phyloP scores from a whole-genome alignment of 2,797 vertebrate species.

The Coregonus sp. region DNA sequence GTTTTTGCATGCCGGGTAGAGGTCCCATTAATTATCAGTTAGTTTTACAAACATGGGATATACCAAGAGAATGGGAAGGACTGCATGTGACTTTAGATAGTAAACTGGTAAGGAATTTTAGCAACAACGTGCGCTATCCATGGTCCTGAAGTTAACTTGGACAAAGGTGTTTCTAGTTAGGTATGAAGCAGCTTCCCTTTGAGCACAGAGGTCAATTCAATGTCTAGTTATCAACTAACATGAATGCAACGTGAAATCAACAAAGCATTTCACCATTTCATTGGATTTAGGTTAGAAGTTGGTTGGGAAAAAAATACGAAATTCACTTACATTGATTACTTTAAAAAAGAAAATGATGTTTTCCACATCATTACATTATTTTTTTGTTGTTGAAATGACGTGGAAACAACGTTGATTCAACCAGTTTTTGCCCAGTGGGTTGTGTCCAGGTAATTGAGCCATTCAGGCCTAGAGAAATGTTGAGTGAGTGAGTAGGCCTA shows the following conservation, averaged over 20 bases:
- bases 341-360: no score
- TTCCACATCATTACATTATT: no score
- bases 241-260: no score
- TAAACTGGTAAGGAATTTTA: neutral
- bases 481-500: neutral
- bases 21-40: neutral
- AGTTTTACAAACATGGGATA: neutral
- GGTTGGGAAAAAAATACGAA: no score
- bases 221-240: no score
- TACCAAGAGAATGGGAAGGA: neutral
- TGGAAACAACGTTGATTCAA: no score
- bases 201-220: no score
- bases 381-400: no score
- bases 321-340: conserved; percentile 10
- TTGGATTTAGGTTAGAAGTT: no score
- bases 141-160: neutral
- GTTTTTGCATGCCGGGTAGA: neutral
- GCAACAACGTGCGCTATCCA: neutral
- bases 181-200: neutral
- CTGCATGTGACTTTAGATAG: neutral
- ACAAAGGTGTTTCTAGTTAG: neutral
- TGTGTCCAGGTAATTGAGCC: conserved; percentile 12
- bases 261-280: no score
- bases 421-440: conserved; percentile 23
- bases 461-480: neutral